Percentiles rank a stretch among this genome's conserved stretches.
Evolutionary conservation across 2,888 invertebrate genomes (phyloP).

Genomic region (Baronia brevicornis): DNA sequence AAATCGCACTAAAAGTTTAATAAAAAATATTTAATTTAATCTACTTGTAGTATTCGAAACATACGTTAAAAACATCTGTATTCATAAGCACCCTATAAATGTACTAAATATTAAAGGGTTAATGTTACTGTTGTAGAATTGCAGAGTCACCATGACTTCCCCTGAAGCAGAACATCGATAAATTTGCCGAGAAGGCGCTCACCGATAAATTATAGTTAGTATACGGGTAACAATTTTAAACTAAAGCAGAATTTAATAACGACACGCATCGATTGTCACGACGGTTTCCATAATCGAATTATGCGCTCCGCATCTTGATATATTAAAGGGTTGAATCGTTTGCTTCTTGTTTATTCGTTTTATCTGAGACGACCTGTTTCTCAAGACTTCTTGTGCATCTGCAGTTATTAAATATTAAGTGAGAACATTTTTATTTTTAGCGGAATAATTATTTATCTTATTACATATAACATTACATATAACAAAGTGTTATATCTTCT

Average conservation of each 20-base stretch:
- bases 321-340: conserved; percentile 50
- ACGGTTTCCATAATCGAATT: conserved; percentile 65
- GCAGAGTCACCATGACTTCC: conserved; percentile 52
- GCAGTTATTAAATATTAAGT: no score
- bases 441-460: no score
- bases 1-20: no score
- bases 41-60: not conserved
- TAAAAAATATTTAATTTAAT: conserved; percentile 4
- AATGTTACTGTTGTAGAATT: conserved; percentile 34
- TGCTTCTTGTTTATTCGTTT: conserved; percentile 29
- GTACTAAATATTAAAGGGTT: conserved; percentile 22
- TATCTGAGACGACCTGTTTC: no score
- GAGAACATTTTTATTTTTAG: no score
- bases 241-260: conserved; percentile 63
- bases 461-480: no score
- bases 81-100: conserved; percentile 11
- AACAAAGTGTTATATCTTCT: no score
- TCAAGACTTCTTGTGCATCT: conserved; percentile 3
- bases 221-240: conserved; percentile 66
- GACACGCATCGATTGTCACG: conserved; percentile 68
- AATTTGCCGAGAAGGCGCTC: conserved; percentile 39
- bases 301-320: conserved; percentile 33
- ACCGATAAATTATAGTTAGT: conserved; percentile 62
- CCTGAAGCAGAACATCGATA: conserved; percentile 38
- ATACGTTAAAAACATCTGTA: not conserved